A percentile compares a stretch with the other conserved stretches of the same genome.
These are phyloP conservation scores for Panthera tigris DNA, from an alignment of 2,113 vertebrate species.

Conservation along the genomic window DNA sequence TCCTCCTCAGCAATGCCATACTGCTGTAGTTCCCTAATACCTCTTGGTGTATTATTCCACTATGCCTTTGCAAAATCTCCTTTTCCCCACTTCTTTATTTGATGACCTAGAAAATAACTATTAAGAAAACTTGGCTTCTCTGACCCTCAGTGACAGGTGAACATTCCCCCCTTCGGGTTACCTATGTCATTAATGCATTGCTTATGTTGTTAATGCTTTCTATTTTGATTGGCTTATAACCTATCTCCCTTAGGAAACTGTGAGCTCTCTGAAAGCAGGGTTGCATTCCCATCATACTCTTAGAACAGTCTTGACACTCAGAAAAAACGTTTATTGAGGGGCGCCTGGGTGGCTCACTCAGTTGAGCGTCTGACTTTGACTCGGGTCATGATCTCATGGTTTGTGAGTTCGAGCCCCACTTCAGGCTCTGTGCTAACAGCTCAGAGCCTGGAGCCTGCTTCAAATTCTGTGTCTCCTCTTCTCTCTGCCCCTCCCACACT, in stretches of 20 bases:
- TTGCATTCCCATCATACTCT: background rate
- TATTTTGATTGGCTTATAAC: background rate
- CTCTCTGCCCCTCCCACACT: too few species aligned
- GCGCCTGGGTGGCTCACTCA: too few species aligned
- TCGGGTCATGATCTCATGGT: too few species aligned
- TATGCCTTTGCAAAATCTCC: background rate
- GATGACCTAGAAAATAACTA: background rate
- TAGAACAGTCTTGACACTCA: background rate
- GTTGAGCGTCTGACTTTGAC: too few species aligned
- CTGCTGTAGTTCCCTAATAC: background rate
- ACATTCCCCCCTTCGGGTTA: background rate
- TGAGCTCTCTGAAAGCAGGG: background rate
- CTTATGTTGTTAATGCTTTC: background rate
- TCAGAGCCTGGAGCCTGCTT: too few species aligned
- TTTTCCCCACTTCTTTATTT: background rate
- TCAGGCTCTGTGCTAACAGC: too few species aligned
- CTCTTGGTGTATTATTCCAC: background rate
- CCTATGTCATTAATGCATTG: too few species aligned
- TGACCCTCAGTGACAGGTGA: background rate
- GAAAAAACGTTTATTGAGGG: background rate
- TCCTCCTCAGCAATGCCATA: background rate
- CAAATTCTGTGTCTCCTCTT: too few species aligned
- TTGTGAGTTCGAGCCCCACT: too few species aligned
- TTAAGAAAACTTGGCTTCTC: background rate
- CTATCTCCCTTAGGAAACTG: background rate